Evolutionary conservation across 2,113 vertebrate genomes (phyloP).

Genomic region (Ciconia stormi): DNA sequence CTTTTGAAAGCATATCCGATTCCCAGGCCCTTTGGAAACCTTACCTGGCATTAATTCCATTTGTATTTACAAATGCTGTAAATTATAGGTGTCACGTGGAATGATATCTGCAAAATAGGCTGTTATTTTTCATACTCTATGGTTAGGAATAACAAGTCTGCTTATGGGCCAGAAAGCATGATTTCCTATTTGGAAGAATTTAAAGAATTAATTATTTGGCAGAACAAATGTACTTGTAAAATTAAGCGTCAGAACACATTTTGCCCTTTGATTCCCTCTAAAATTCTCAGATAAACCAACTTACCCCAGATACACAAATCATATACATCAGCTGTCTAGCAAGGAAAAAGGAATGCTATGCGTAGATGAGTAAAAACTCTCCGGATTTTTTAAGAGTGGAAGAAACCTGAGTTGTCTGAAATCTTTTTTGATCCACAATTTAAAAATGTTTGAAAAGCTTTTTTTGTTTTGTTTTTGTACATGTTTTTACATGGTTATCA

Average conservation of each 20-base stretch:
- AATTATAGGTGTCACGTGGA: not conserved
- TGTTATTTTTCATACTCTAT: not conserved
- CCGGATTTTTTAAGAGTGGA: not conserved
- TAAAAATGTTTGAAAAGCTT: not conserved
- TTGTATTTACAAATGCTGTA: not conserved
- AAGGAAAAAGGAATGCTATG: not conserved
- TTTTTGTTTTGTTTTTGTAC: not conserved
- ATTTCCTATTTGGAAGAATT: constrained; percentile 57
- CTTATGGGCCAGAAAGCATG: not conserved
- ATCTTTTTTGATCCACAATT: not conserved
- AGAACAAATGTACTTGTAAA: constrained; percentile 59
- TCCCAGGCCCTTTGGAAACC: constrained; percentile 44
- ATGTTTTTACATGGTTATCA: not conserved
- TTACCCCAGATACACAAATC: constrained; percentile 11
- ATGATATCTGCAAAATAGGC: not conserved
- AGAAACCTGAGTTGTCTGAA: not conserved
- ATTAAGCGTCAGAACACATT: constrained; percentile 10
- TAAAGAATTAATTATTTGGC: constrained; percentile 67
- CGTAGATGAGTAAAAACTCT: not conserved
- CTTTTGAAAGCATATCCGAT: not conserved
- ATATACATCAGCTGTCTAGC: not conserved
- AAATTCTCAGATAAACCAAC: constrained; percentile 31
- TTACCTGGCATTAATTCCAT: constrained; percentile 17
- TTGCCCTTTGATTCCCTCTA: constrained; percentile 49
- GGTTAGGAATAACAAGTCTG: constrained; percentile 8